phyloP scores from a whole-genome alignment of 2,888 invertebrate species.

The Eristalis intricaria region DNA sequence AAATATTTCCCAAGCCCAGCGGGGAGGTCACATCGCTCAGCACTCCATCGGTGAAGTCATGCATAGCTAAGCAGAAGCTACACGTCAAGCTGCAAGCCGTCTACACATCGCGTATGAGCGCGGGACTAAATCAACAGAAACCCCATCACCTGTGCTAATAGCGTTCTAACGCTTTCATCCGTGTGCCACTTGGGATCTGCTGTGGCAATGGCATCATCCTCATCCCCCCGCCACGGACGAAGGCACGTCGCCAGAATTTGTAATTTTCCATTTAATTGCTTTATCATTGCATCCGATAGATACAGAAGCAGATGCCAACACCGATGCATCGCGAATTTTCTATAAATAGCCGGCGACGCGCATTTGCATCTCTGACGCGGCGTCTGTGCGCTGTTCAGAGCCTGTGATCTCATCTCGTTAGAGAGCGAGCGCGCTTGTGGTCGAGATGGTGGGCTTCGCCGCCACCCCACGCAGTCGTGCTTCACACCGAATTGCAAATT shows the following conservation, averaged over 20 bases:
- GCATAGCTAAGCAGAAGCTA: slow-evolving; percentile 35
- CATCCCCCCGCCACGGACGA: background rate
- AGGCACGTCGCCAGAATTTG: slow-evolving; percentile 36
- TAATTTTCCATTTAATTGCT: slow-evolving; percentile 36
- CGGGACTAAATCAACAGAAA: background rate
- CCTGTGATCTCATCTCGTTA: slow-evolving; percentile 39
- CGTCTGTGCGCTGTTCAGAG: background rate
- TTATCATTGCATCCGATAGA: slow-evolving; percentile 19
- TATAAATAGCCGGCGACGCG: slow-evolving; percentile 24
- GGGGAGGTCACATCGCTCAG: slow-evolving; percentile 18
- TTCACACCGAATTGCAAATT: slow-evolving; percentile 6
- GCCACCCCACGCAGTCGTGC: slow-evolving; percentile 3
- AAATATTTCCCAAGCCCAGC: slow-evolving; percentile 31
- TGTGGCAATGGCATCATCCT: slow-evolving; percentile 4
- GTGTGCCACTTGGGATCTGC: slow-evolving; percentile 19
- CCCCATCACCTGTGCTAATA: slow-evolving; percentile 27
- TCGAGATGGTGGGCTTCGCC: background rate
- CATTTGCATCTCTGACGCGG: slow-evolving; percentile 20
- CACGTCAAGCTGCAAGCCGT: slow-evolving; percentile 14
- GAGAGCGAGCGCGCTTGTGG: background rate
- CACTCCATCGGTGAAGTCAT: slow-evolving; percentile 34
- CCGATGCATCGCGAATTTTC: slow-evolving; percentile 10
- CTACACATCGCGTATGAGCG: background rate
- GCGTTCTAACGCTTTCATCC: slow-evolving; percentile 36
- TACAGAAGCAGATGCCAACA: slow-evolving; percentile 26